These are phyloP conservation scores for Melitaea athalia DNA, from an alignment of 2,888 invertebrate genomes.

Conservation along the genomic window DNA sequence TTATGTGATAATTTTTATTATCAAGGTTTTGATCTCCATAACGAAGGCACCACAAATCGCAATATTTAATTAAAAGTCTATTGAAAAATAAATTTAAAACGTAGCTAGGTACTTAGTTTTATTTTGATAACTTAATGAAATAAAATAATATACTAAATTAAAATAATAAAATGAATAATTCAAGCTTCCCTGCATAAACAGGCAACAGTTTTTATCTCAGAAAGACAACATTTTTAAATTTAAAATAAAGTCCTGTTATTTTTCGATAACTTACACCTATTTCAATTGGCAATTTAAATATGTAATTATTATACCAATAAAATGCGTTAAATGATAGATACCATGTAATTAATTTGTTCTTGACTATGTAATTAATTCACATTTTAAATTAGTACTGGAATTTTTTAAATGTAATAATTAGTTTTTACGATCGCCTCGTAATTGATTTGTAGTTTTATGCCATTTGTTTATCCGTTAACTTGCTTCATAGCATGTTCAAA, in stretches of 20 bases:
- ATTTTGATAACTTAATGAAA: too few species aligned
- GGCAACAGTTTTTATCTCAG: too few species aligned
- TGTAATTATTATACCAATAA: background rate
- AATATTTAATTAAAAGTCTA: too few species aligned
- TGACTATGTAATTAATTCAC: conserved; percentile 1
- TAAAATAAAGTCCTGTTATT: too few species aligned
- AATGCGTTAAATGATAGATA: background rate
- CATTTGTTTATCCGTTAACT: background rate
- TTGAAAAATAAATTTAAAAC: too few species aligned
- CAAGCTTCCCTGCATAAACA: too few species aligned
- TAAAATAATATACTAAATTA: too few species aligned
- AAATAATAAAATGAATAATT: too few species aligned
- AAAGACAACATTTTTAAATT: too few species aligned
- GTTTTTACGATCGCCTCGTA: conserved; percentile 9
- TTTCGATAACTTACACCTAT: background rate
- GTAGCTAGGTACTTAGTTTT: too few species aligned
- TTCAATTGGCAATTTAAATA: background rate
- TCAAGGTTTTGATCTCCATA: background rate
- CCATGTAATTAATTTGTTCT: conserved; percentile 5
- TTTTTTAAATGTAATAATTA: background rate
- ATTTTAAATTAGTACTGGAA: background rate
- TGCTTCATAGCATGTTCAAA: background rate
- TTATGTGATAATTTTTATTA: background rate
- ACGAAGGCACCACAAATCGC: too few species aligned
- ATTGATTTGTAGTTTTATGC: conserved; percentile 3